Evolutionary conservation across 2,113 vertebrate species (phyloP).

Genomic region (Orcinus orca): DNA sequence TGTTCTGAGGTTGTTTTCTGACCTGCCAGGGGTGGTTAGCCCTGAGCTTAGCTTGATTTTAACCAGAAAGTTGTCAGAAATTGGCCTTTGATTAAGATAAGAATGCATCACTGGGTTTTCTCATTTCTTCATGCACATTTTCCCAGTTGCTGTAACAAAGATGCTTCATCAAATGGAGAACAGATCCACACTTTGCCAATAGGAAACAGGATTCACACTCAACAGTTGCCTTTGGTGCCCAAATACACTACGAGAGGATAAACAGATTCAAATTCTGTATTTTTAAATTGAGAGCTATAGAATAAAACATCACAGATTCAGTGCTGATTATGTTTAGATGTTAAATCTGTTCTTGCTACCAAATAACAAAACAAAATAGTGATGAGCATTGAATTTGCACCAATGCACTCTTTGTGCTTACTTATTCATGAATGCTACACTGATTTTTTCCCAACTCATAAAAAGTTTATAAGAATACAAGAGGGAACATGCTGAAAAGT

Average conservation of each 20-base stretch:
- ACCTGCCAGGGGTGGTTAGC: neutral
- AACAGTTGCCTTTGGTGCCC: neutral
- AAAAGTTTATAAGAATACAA: slow-evolving; percentile 72
- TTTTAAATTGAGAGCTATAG: slow-evolving; percentile 38
- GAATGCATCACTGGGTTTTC: neutral
- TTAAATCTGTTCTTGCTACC: slow-evolving; percentile 50
- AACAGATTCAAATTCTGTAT: slow-evolving; percentile 8
- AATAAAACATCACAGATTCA: slow-evolving; percentile 31
- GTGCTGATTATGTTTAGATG: slow-evolving; percentile 32
- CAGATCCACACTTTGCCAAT: neutral
- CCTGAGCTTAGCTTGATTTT: neutral
- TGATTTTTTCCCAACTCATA: slow-evolving; percentile 56
- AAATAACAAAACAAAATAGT: slow-evolving; percentile 46
- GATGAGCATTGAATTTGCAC: slow-evolving; percentile 37
- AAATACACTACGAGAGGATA: neutral
- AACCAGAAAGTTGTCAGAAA: neutral
- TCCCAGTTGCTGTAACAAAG: neutral
- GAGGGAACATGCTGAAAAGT: slow-evolving; percentile 54
- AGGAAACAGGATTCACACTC: neutral
- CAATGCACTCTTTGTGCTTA: slow-evolving; percentile 49
- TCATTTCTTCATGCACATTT: neutral
- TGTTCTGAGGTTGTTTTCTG: neutral
- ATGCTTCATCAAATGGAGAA: neutral
- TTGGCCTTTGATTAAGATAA: neutral
- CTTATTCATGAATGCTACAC: slow-evolving; percentile 69